Percentiles rank a stretch among this genome's conserved stretches.
phyloP scores from a whole-genome alignment of 2,113 vertebrate species.

The Heteronetta atricapilla region DNA sequence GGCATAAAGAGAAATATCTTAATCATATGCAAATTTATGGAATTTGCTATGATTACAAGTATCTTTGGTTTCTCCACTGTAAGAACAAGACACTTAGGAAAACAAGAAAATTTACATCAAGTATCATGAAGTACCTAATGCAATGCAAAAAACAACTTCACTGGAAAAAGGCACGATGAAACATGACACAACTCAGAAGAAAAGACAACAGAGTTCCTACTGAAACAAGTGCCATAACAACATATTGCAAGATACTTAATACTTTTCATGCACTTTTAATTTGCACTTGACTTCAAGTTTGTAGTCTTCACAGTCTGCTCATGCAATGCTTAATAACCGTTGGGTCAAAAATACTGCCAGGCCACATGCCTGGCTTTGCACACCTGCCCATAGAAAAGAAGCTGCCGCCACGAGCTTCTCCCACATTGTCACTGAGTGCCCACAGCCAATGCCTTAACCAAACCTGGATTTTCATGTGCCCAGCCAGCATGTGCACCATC shows the following conservation, averaged over 20 bases:
- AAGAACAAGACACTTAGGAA: neutral
- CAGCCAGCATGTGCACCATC: accelerated
- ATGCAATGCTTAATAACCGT: neutral
- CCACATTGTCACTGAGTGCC: accelerated
- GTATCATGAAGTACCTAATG: neutral
- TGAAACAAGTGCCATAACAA: neutral
- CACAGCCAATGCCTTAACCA: no score
- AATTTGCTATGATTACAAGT: neutral
- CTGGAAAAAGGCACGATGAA: neutral
- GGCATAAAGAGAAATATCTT: neutral
- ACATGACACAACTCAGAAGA: neutral
- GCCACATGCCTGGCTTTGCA: neutral
- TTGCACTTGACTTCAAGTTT: neutral
- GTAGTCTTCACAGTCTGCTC: neutral
- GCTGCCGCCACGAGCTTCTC: accelerated
- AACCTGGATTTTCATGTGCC: no score
- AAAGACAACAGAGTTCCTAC: neutral
- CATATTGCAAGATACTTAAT: neutral
- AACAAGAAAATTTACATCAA: neutral
- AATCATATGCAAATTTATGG: neutral
- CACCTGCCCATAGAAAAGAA: accelerated
- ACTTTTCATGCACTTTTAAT: neutral
- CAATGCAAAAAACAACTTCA: neutral
- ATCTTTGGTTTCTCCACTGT: neutral
- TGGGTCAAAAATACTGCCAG: neutral